Conservation (phyloP, 1,140 invertebrate genomes). For the Leucophenga varia region DNA sequence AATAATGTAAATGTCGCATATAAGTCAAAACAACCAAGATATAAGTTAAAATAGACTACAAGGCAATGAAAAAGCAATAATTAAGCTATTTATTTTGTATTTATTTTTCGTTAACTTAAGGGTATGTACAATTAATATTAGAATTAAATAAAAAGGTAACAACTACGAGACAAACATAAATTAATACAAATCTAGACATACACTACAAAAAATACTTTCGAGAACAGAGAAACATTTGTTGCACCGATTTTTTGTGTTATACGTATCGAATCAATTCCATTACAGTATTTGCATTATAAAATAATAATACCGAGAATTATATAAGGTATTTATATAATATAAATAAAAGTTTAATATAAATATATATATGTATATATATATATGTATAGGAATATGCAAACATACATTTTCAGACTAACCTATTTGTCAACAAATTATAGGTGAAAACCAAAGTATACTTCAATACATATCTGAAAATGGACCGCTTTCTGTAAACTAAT, state of each 20-base stretch:
- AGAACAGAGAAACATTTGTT: conserved; percentile 18
- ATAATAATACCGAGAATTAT: conserved; percentile 47
- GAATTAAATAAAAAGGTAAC: conserved; percentile 39
- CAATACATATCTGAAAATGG: no score
- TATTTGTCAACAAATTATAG: conserved; percentile 1
- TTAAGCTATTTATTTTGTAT: conserved; percentile 19
- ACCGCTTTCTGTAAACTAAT: no score
- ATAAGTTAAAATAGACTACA: no score
- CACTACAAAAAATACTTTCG: conserved; percentile 37
- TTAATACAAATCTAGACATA: conserved; percentile 35
- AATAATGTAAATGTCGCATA: no score
- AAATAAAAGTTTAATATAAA: no score
- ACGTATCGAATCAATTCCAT: no score
- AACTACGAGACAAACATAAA: conserved; percentile 31
- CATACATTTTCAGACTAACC: conserved; percentile 7
- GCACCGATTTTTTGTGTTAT: conserved; percentile 14
- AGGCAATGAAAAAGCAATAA: no score
- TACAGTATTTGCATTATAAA: conserved; percentile 34
- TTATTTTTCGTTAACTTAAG: conserved; percentile 29
- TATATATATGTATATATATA: conserved; percentile 13
- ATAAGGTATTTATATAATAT: conserved; percentile 24
- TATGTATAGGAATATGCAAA: conserved; percentile 31
- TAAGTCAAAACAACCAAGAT: no score
- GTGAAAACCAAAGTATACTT: conserved; percentile 5
- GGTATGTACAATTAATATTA: conserved; percentile 45